Evolutionary conservation across 2,797 vertebrate genomes (phyloP), one percentile per base, ranked within the genome.

Genomic region (Trachurus trachurus): DNA sequence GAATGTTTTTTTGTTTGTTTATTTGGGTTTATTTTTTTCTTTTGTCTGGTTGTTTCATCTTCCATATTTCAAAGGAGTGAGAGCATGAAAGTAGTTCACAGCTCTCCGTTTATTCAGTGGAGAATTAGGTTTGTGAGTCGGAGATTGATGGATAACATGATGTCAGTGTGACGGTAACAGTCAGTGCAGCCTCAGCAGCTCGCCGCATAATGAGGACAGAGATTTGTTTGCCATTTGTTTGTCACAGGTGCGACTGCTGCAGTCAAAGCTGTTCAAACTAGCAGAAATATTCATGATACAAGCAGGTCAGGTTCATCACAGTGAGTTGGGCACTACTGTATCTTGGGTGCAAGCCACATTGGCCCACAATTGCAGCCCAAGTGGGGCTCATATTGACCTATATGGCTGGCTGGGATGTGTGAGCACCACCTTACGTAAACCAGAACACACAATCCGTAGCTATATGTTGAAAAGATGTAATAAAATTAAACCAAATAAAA

Each of bases 221-320:
- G 29, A 40, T 11, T n/a, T 40, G 45, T 56, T 13, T 54, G 61
- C n/a, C 54, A 22, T 40, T 42, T 44, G 19, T 58, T 53, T 21
- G 17, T 66, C 76, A 73, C 29, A 66, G n/a, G 37, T 31, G n/a
- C 29, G 1, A 31, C 53, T 47, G 60, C 45, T 19, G 44, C 22
- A 57, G 22, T 57, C 63, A 37, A 22, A 65, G 54, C 56, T 6
- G 39, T 45, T 29, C 22, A 19, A 34, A 59, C 44, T 11, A n/a
- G 61, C 17, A 0, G 26, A n/a, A 21, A 21, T 40, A 39, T 19
- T 39, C 17, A 47, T 49, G 60, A 17, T 12, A 53, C 42, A n/a
- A 7, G 6, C 40, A 52, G 44, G 29, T 42, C 31, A 54, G 39
- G 9, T 19, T 62, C 0, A 3, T 47, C 73, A 12, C 19, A 9